Evolutionary conservation across 2,797 vertebrate species (phyloP).

Genomic region (Phoebastria nigripes): DNA sequence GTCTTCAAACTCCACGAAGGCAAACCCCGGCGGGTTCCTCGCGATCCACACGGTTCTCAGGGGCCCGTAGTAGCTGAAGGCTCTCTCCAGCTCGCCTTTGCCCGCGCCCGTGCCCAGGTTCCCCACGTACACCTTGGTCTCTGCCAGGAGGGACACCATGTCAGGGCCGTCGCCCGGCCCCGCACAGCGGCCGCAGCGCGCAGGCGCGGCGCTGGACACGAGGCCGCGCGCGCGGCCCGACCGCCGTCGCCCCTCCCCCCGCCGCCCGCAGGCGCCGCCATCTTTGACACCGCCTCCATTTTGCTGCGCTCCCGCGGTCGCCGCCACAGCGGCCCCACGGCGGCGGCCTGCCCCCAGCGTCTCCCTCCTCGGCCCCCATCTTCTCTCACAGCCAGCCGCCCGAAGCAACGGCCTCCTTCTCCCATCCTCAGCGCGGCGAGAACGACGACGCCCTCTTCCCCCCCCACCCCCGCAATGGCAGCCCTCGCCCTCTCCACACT

Average conservation of each 20-base stretch:
- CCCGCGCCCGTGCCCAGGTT: constrained; percentile 87
- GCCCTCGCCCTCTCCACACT: background rate
- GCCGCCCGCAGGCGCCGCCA: background rate
- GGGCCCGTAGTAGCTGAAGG: constrained; percentile 87
- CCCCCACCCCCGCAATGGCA: background rate
- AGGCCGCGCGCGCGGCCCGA: background rate
- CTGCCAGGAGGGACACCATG: constrained; percentile 40
- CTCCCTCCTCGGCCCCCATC: too few relatives aligned
- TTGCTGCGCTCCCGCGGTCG: background rate
- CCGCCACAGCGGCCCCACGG: too few relatives aligned
- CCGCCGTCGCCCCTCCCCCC: background rate
- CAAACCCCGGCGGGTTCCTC: constrained; percentile 86
- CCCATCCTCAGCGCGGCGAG: background rate
- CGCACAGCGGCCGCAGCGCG: background rate
- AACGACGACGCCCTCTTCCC: too few relatives aligned
- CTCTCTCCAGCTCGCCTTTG: constrained; percentile 87
- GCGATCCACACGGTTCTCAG: constrained; percentile 89
- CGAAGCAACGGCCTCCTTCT: background rate
- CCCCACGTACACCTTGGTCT: constrained; percentile 86
- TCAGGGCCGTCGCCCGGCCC: background rate
- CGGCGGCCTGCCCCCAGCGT: too few relatives aligned
- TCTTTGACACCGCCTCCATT: background rate
- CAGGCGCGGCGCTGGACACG: background rate
- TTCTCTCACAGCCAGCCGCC: background rate
- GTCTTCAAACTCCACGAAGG: constrained; percentile 74